Percentiles rank a stretch among this genome's conserved stretches.
phyloP scores from a whole-genome alignment of 2,888 invertebrate species.

The Tetrapedia diversipes region DNA sequence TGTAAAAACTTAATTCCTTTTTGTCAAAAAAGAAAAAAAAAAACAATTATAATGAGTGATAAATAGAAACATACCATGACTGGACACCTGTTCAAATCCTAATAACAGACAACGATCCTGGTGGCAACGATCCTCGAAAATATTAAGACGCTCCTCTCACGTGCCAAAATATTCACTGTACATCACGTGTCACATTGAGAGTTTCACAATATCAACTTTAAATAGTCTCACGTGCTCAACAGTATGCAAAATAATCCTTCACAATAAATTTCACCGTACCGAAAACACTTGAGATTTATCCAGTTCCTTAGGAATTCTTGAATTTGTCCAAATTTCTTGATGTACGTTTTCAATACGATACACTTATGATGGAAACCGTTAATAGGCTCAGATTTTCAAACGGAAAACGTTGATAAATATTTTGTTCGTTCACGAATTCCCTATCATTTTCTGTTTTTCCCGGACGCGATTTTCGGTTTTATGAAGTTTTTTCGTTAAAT shows the following conservation, averaged over 20 bases:
- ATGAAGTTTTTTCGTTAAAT: no score
- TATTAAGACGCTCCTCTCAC: background rate
- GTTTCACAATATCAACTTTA: constrained; percentile 30
- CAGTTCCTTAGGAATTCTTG: background rate
- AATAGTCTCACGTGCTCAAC: constrained; percentile 14
- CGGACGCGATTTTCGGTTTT: no score
- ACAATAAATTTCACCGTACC: constrained; percentile 8
- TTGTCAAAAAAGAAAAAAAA: no score
- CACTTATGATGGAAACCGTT: background rate
- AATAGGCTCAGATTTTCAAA: background rate
- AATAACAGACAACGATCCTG: constrained; percentile 16
- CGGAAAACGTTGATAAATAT: no score
- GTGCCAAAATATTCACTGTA: constrained; percentile 29
- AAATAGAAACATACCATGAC: constrained; percentile 57
- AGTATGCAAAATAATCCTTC: background rate
- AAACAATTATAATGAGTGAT: no score
- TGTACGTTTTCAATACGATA: no score
- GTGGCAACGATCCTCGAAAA: constrained; percentile 6
- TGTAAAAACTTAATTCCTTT: no score
- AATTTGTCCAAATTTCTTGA: background rate
- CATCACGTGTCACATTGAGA: constrained; percentile 19
- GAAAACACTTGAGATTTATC: constrained; percentile 9
- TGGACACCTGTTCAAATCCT: constrained; percentile 47
- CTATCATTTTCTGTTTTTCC: no score
- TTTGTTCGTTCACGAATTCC: no score